phyloP scores from a whole-genome alignment of 1,140 invertebrate genomes.

The Cotesia chilonis region DNA sequence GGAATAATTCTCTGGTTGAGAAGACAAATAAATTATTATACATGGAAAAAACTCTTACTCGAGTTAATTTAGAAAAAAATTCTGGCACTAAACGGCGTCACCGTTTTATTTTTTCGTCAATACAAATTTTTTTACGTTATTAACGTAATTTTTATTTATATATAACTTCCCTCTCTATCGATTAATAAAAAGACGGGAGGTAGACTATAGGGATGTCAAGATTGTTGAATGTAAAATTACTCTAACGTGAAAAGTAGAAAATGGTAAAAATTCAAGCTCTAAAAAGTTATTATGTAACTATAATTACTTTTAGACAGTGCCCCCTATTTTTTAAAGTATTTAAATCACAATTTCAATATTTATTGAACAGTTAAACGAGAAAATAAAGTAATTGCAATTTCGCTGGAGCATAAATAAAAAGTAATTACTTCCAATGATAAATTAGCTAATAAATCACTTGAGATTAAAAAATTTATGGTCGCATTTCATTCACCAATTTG shows the following conservation, averaged over 20 bases:
- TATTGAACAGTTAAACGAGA: too few species aligned
- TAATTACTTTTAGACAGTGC: background rate
- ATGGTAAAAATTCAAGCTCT: slow-evolving; percentile 19
- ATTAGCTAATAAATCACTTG: too few species aligned
- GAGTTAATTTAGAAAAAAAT: slow-evolving; percentile 7
- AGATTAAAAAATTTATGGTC: too few species aligned
- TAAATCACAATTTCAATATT: too few species aligned
- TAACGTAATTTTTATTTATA: background rate
- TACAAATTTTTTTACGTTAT: background rate
- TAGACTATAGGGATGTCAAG: background rate
- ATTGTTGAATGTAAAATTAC: background rate
- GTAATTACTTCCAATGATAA: too few species aligned
- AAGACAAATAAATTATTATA: slow-evolving; percentile 6
- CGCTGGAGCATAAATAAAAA: too few species aligned
- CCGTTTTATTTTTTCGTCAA: background rate
- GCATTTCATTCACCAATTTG: too few species aligned
- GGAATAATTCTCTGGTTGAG: background rate
- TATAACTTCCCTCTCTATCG: background rate
- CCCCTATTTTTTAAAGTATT: too few species aligned
- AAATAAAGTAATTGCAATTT: too few species aligned
- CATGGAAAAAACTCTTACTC: background rate
- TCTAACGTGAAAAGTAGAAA: slow-evolving; percentile 18
- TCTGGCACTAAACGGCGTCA: background rate
- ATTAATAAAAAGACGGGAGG: slow-evolving; percentile 1
- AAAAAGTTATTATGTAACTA: background rate